Percentiles rank a stretch among this genome's conserved stretches.
Conservation (phyloP, 1,140 invertebrate genomes). For the roundworm (Caenorhabditis elegans) region DNA sequence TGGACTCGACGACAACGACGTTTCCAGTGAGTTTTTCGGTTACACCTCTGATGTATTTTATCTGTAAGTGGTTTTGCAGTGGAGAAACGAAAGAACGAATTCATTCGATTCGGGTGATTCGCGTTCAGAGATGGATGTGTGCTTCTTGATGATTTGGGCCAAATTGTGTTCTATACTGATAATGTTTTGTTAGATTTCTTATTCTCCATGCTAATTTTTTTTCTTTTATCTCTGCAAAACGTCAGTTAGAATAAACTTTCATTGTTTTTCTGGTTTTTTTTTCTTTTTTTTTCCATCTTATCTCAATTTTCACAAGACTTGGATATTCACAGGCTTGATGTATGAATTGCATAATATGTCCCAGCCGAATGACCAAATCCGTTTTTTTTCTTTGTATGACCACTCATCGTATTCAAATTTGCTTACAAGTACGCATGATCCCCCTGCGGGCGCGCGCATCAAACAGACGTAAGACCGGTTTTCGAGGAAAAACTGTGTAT, state of each 20-base stretch:
- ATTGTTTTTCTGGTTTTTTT: background rate
- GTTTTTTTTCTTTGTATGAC: background rate
- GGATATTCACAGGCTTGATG: too few relatives aligned
- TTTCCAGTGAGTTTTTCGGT: background rate
- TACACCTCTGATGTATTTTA: background rate
- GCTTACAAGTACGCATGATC: constrained; percentile 31
- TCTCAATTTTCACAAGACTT: too few relatives aligned
- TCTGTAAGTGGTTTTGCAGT: background rate
- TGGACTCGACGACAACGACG: background rate
- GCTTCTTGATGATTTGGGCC: background rate
- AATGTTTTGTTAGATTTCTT: background rate
- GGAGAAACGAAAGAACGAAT: constrained; percentile 56
- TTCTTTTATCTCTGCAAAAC: background rate
- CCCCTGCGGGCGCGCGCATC: too few relatives aligned
- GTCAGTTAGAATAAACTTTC: constrained; percentile 23
- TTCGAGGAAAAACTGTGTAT: background rate
- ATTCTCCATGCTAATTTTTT: background rate
- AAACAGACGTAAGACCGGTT: background rate
- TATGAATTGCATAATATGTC: background rate
- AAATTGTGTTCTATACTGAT: background rate
- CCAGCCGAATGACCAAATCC: background rate
- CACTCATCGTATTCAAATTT: background rate
- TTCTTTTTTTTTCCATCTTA: too few relatives aligned
- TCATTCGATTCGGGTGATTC: constrained; percentile 54
- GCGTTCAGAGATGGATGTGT: background rate